phyloP scores from a whole-genome alignment of 2,113 vertebrate genomes.

The Rhinoderma darwinii region DNA sequence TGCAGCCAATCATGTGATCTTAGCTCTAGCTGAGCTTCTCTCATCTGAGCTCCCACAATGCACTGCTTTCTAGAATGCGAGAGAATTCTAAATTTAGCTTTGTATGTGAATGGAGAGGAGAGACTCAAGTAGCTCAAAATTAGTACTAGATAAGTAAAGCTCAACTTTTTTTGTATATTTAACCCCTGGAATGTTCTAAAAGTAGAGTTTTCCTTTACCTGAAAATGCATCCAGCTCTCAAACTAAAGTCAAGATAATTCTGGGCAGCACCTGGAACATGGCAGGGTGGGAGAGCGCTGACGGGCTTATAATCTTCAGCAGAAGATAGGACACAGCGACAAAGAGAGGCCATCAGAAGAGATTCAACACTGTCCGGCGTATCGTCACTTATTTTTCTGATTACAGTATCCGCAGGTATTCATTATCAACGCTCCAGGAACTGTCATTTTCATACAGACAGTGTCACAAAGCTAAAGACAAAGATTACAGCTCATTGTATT shows the following conservation, averaged over 20 bases:
- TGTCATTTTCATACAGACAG: not conserved
- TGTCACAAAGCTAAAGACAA: not conserved
- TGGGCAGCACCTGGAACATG: not conserved
- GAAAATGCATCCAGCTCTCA: not conserved
- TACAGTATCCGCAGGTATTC: not conserved
- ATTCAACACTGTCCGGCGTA: not conserved
- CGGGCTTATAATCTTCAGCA: conserved; percentile 14
- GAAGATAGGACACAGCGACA: not conserved
- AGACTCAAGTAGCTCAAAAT: too few species aligned
- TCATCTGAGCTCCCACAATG: too few species aligned
- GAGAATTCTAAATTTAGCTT: too few species aligned
- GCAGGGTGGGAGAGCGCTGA: not conserved
- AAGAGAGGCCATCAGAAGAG: not conserved
- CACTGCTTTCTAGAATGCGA: too few species aligned
- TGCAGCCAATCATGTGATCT: too few species aligned
- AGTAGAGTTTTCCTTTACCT: not conserved
- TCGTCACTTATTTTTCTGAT: not conserved
- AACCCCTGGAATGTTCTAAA: not conserved
- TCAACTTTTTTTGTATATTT: not conserved
- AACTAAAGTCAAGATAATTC: not conserved
- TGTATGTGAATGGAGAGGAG: too few species aligned
- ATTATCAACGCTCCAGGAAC: not conserved
- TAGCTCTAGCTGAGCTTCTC: too few species aligned
- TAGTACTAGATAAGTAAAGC: too few species aligned
- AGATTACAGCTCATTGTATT: not conserved